Conservation (phyloP, 2,797 vertebrate species). For the Monodelphis domestica region DNA sequence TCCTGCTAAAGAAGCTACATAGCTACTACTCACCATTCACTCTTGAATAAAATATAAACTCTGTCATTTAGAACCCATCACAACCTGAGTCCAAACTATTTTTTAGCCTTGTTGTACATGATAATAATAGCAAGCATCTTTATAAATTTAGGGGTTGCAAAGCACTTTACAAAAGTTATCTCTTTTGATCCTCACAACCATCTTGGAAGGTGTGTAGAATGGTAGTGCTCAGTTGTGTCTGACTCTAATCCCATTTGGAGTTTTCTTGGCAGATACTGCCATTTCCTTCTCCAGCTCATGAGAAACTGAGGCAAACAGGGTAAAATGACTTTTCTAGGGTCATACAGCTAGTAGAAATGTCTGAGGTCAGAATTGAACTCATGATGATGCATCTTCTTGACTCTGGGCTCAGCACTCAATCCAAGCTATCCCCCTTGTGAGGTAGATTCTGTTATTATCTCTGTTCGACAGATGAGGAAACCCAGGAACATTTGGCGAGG, state of each 20-base stretch:
- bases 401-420: no score
- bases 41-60: neutral
- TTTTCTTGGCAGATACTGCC: no score
- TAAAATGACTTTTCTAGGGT: no score
- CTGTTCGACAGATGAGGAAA: neutral
- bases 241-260: no score
- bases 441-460: neutral
- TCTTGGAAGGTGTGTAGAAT: neutral
- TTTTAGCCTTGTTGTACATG: neutral
- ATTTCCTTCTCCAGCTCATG: no score
- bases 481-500: neutral
- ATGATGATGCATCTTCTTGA: no score
- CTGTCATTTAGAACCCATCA: neutral
- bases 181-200: neutral
- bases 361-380: no score
- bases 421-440: neutral
- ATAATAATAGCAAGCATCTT: neutral
- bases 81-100: neutral
- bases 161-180: neutral
- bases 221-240: no score
- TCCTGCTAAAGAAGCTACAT: neutral
- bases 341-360: no score
- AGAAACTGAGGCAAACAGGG: no score
- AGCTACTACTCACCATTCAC: neutral
- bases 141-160: neutral